Evolutionary conservation across 2,113 vertebrate species (phyloP).

Genomic region (Erythrolamprus reginae): DNA sequence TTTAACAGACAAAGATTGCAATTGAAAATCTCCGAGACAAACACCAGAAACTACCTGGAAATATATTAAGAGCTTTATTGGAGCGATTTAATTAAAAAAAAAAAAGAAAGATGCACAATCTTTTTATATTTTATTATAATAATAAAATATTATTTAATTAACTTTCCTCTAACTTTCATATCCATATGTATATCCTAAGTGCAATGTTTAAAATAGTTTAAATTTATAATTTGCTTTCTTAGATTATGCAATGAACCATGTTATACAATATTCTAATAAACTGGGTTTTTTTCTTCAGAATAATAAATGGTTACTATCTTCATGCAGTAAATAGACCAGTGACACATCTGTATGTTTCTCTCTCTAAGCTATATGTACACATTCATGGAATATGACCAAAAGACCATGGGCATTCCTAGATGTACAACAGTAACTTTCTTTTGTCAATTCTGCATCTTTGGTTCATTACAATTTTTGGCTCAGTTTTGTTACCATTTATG

Average conservation of each 20-base stretch:
- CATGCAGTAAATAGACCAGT: background rate
- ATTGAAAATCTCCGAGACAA: conserved; percentile 78
- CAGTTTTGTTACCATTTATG: too few species aligned
- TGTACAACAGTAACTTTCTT: background rate
- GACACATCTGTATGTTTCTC: background rate
- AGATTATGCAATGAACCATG: background rate
- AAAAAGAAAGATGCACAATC: background rate
- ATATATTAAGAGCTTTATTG: conserved; percentile 74
- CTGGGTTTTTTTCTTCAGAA: background rate
- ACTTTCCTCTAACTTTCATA: background rate
- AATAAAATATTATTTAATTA: too few species aligned
- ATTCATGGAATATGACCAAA: background rate
- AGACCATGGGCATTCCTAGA: background rate
- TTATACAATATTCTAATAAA: background rate
- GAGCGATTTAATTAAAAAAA: conserved; percentile 66
- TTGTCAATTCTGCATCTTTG: background rate
- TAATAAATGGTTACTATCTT: background rate
- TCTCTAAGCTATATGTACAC: background rate
- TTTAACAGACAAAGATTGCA: conserved; percentile 74
- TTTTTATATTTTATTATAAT: background rate
- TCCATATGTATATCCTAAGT: background rate
- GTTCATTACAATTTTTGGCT: background rate
- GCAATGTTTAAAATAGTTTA: background rate
- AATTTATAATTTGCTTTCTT: background rate
- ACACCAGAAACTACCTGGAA: conserved; percentile 81